Percentiles rank a stretch among this genome's conserved stretches.
These are phyloP conservation scores for Piezodorus guildinii DNA, from an alignment of 1,140 invertebrate species.

Conservation along the genomic window DNA sequence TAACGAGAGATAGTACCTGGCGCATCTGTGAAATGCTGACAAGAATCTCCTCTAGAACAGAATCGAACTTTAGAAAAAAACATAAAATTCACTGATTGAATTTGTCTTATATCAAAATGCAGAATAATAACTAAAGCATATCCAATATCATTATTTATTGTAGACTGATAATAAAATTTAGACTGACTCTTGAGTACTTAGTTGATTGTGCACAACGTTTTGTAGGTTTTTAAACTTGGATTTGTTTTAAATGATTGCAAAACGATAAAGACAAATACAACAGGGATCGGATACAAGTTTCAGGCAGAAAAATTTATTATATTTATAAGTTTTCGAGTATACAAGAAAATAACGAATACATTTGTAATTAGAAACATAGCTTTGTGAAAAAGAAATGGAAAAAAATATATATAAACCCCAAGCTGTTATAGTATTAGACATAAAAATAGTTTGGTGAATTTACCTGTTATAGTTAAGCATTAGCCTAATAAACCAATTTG, in stretches of 20 bases:
- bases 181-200: constrained; percentile 7
- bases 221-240: constrained; percentile 11
- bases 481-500: constrained; percentile 14
- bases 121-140: neutral
- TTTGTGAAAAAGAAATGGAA: neutral
- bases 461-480: constrained; percentile 11
- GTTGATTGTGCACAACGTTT: constrained; percentile 6
- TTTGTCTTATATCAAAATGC: no score
- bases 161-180: constrained; percentile 14
- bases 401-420: neutral
- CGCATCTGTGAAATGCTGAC: no score
- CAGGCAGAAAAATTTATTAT: neutral
- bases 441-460: constrained; percentile 9
- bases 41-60: no score
- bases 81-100: no score
- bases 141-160: neutral
- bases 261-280: no score
- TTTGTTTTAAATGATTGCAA: neutral
- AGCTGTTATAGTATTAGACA: neutral
- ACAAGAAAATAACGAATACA: neutral
- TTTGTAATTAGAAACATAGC: neutral
- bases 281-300: neutral
- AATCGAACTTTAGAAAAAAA: no score
- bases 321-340: neutral
- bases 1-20: no score